Percentiles rank a stretch among this genome's conserved stretches.
Evolutionary conservation across 2,113 vertebrate genomes (phyloP).

Genomic region (Odobenus rosmarus): DNA sequence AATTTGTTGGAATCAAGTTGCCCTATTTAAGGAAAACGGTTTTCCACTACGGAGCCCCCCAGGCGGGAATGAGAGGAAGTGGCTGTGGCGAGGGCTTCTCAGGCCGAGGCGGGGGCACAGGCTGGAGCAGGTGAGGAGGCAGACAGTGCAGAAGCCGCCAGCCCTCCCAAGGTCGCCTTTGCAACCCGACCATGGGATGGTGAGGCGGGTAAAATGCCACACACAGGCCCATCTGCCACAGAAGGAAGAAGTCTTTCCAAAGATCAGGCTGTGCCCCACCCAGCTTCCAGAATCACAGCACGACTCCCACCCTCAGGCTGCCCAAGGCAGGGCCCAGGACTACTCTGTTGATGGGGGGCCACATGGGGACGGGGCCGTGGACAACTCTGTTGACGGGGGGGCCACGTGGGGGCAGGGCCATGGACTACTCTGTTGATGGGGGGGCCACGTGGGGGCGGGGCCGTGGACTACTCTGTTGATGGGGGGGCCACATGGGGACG

Average conservation of each 20-base stretch:
- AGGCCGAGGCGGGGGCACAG: fast-evolving
- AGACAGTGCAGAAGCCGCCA: fast-evolving
- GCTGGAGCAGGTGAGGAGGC: not conserved
- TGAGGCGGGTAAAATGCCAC: not conserved
- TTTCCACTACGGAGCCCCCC: not conserved
- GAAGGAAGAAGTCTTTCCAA: fast-evolving
- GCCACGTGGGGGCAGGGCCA: not conserved
- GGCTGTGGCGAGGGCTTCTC: not conserved
- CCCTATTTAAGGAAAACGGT: no score
- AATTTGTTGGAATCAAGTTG: not conserved
- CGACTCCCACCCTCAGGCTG: not conserved
- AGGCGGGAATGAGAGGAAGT: not conserved
- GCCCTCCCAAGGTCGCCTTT: no score
- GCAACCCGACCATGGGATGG: fast-evolving
- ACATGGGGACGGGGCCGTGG: constrained; percentile 15
- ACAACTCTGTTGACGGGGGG: not conserved
- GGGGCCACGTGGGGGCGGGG: not conserved
- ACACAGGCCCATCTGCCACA: fast-evolving
- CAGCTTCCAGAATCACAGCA: not conserved
- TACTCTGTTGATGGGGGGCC: not conserved
- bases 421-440: constrained; percentile 29
- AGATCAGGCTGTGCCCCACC: not conserved
- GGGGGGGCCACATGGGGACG: not conserved
- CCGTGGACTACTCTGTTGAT: constrained; percentile 30
- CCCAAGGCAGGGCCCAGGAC: not conserved